Evolutionary conservation across 2,888 invertebrate species (phyloP).

Genomic region (Euclidia mi): DNA sequence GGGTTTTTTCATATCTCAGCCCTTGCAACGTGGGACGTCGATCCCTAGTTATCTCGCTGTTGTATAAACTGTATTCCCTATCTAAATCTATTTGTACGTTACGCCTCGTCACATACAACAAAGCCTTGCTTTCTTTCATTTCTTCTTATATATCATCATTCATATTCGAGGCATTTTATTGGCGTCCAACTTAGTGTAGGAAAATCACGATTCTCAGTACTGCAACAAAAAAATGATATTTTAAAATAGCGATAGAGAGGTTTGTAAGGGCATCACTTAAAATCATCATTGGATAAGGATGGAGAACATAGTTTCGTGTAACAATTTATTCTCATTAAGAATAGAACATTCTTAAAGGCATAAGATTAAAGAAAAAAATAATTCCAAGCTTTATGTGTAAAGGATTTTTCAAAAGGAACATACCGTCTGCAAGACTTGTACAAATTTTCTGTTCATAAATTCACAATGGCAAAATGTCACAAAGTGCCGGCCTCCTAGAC

Average conservation of each 20-base stretch:
- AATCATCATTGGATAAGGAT: too few relatives aligned
- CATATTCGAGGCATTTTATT: constrained; percentile 32
- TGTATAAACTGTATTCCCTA: constrained; percentile 30
- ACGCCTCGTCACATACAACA: constrained; percentile 61
- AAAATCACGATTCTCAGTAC: not conserved
- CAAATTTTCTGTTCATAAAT: not conserved
- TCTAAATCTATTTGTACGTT: constrained; percentile 41
- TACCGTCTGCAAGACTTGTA: too few relatives aligned
- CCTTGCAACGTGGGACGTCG: constrained; percentile 12
- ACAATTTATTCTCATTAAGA: too few relatives aligned
- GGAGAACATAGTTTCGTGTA: too few relatives aligned
- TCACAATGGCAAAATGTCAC: too few relatives aligned
- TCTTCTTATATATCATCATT: constrained; percentile 72
- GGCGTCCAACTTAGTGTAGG: constrained; percentile 6
- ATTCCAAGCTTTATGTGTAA: too few relatives aligned
- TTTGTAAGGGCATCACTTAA: too few relatives aligned
- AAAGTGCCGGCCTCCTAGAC: too few relatives aligned
- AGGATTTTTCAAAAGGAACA: too few relatives aligned
- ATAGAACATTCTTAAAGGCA: too few relatives aligned
- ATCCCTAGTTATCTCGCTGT: constrained; percentile 33
- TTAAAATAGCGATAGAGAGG: too few relatives aligned
- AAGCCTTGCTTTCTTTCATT: constrained; percentile 72
- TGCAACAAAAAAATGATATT: not conserved
- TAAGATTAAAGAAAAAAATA: too few relatives aligned
- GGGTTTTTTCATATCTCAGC: constrained; percentile 38